A percentile compares a stretch with the other conserved stretches of the same genome.
These are phyloP conservation scores for Dasypolia templi DNA, from an alignment of 2,888 invertebrate genomes.

Conservation along the genomic window DNA sequence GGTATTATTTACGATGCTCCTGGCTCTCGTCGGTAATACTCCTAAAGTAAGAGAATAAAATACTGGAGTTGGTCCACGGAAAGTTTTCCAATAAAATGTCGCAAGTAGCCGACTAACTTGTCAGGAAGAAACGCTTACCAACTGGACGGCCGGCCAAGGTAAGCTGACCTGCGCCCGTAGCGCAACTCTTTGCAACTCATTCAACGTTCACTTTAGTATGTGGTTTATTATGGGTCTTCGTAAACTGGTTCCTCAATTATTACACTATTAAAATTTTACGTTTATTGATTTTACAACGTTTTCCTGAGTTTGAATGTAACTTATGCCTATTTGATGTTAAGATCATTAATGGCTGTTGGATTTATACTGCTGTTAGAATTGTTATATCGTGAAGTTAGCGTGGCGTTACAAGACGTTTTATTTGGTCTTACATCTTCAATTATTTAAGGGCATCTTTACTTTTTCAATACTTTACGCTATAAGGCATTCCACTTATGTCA, in stretches of 20 bases:
- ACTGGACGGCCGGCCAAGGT: conserved; percentile 42
- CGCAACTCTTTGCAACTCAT: conserved; percentile 45
- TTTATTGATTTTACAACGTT: conserved; percentile 66
- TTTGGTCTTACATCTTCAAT: neutral
- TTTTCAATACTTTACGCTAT: neutral
- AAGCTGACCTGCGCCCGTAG: conserved; percentile 51
- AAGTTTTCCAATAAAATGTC: conserved; percentile 69
- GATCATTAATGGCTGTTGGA: conserved; percentile 15
- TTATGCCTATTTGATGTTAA: conserved; percentile 42
- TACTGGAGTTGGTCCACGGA: conserved; percentile 54
- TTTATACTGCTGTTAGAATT: neutral
- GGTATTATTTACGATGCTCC: conserved; percentile 56
- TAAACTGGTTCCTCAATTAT: conserved; percentile 61
- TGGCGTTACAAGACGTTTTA: neutral
- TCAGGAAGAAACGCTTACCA: conserved; percentile 53
- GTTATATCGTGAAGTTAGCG: neutral
- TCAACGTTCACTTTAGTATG: conserved; percentile 35
- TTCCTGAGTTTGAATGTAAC: conserved; percentile 51
- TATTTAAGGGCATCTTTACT: neutral
- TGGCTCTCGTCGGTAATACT: conserved; percentile 54
- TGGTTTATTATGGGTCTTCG: conserved; percentile 52
- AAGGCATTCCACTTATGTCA: neutral
- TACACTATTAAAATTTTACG: conserved; percentile 65
- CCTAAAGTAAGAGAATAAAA: conserved; percentile 63
- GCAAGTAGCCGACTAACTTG: conserved; percentile 63